Base-by-base conservation (phyloP, 2,888 invertebrate genomes). In the Drosophila paramelanica region DNA sequence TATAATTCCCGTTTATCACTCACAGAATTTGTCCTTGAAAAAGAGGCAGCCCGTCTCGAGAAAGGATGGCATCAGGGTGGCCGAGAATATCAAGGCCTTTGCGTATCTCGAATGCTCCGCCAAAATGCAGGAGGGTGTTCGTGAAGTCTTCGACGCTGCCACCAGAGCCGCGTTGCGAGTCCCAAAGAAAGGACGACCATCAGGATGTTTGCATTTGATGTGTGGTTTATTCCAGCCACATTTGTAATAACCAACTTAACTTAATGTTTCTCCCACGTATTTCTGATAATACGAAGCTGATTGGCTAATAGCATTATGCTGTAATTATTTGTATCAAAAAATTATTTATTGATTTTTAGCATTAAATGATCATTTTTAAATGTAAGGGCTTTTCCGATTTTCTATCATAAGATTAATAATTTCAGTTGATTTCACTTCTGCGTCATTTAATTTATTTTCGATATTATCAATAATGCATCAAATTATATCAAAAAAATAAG, bases 51-150 rank as follows among this genome's bases (percentile, higher is more conserved):
- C 99, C 50, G 98, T 99, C 27, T 97, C 96, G 93, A 96, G 97
- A 49, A 98, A 99, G 91, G 98, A 99, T 92, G 99, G 99, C 59
- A 95, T 97, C 83, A 96, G 97, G 67, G 98, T 99, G 98, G 98
- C 98, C 50, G 98, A 99, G 91, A 98, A 98, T 94, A 98, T 99
- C 79, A 98, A 97, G 93, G 99, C 99, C 60, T 98, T 97, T 92
- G 98, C 97, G 70, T 99, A 99, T 94, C 95, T 99, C 89, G 99
- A 99, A 94, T 99, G 99, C 93, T 99, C 99, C 36, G 99, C 99
- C 90, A 99, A 99, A 93, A 99, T 98, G 93, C 99, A 99, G 95
- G 98, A 99, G 92, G 99, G 99, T 89, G 98, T 99, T 60, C 95
- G 98, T 83, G 98, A 99, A 94, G 99, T 99, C 80, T 99, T 99